Base-by-base conservation (phyloP, 1,140 invertebrate species). In the Armadillidium nasatum region DNA sequence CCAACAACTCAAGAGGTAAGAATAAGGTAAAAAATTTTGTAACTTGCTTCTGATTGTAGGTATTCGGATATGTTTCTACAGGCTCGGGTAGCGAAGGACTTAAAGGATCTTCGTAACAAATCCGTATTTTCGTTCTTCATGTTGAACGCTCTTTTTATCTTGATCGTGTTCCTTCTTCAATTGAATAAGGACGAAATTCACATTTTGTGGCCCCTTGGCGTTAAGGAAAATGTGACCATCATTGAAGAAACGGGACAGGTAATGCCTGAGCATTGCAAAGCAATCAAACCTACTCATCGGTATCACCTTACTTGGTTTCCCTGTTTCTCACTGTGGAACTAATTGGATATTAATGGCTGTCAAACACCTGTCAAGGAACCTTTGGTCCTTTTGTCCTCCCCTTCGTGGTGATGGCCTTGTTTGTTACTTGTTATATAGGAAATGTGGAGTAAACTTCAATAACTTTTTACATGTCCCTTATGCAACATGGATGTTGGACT, bases 141-240 rank as follows among this genome's bases (percentile, higher is more conserved):
- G 94, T 92, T 97, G 88, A 99, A 99, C 90, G 94, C 96, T 86
- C 91, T 99, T 83, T 99, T 98, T 89, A 94, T 98, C 85, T 91
- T 99, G 87, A 94, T 98, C 86, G 95, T 98, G 83, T 95, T 98
- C 88, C 92, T 98, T 86, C 92, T 98, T 83, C 96, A 98, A 91
- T 89, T 97, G 86, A 96, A 97, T 88, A 97, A 97, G 90, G 94
- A 97, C 88, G 92, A 93, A 87, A 89, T 96, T 83, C 94, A 96
- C 88, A 90, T 97, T 86, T 88, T 95, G 86, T 97, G 94, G 95
- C 94, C 93, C 83, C 89, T 94, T 83, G 94, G 93, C 85, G 92
- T 93, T 85, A 95, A 94, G 88, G 94, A 93, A 84, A 96, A 96
- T 88, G 94, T 96, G 86, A 96, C 94, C 79, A 93, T 92, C 88